Base-by-base conservation (phyloP, 2,888 invertebrate genomes). In the Trichacis sp. region DNA sequence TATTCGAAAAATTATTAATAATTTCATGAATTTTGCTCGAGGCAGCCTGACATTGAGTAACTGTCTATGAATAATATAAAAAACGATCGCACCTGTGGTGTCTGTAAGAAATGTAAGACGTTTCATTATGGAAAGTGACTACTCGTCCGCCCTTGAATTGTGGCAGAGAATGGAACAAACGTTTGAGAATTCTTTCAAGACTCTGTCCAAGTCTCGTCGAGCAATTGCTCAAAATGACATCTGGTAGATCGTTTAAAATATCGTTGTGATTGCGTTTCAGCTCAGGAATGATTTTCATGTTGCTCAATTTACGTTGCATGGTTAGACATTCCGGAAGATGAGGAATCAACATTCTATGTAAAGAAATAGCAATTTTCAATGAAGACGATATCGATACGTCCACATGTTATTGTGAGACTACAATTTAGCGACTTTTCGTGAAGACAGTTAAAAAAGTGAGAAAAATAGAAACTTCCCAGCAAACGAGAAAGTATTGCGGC, bases 61-160 rank as follows among this genome's bases (percentile, higher is more conserved):
- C n/a, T n/a, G n/a, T n/a, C n/a, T n/a, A n/a, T n/a, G n/a, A 47
- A 33, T 33, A 24, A 14, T 5, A 24, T 49, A 43, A 12, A 45
- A 45, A 45, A 19, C 15, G 24, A 12, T 15, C 29, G 48, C 77
- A 94, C 91, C 97, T 90, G 85, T 99, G 98, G 85, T 99, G 98
- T 58, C 99, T 90, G 83, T 99, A 98, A 87, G 99, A 99, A 75
- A 99, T 95, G 82, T 94, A 99, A 87, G 99, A 99, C 62, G 99
- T 88, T 84, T 99, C 99, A 86, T 99, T 99, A 85, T 99, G 99
- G 84, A 99, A 98, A 24, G 98, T 98, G 65, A 97, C 96, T 0
- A 92, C 96, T 65, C 98, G 88, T 2, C 97, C 88, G 0, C 98
- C 98, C 69, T 90, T 90, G 85, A 97, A 99, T 84, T 99, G 92